phyloP scores from a whole-genome alignment of 2,113 vertebrate species.

The Danionella cerebrum region DNA sequence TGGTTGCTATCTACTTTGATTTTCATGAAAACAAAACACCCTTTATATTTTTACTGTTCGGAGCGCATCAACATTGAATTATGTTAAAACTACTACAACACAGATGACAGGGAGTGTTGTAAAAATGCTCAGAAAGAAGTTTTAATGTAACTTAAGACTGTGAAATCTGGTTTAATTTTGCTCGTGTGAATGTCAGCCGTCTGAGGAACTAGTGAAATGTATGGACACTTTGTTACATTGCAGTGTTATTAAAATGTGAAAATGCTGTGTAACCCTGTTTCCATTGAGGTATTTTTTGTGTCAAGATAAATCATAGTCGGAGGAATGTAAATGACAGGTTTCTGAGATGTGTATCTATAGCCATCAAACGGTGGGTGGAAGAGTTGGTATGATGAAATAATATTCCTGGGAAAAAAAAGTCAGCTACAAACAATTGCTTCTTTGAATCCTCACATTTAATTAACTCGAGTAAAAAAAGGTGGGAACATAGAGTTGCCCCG shows the following conservation, averaged over 20 bases:
- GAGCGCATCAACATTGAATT: neutral
- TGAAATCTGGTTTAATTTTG: neutral
- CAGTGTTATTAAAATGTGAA: slow-evolving; percentile 8
- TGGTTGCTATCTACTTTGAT: neutral
- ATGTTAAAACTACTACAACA: neutral
- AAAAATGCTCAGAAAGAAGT: neutral
- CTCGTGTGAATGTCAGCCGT: neutral
- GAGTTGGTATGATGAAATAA: too few species aligned
- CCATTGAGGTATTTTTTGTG: neutral
- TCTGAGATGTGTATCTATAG: too few species aligned
- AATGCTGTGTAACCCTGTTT: neutral
- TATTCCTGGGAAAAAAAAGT: too few species aligned
- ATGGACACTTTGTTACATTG: neutral
- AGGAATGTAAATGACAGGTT: too few species aligned
- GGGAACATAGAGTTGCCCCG: too few species aligned
- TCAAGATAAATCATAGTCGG: neutral
- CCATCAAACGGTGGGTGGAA: too few species aligned
- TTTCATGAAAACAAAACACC: neutral
- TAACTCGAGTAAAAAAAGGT: too few species aligned
- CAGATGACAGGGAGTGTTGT: neutral
- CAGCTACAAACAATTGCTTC: too few species aligned
- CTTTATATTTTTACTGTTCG: neutral
- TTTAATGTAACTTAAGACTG: neutral
- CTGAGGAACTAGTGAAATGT: too few species aligned
- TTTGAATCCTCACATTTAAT: too few species aligned